phyloP scores from a whole-genome alignment of 2,113 vertebrate genomes.

The Bos taurus region ARS-UCD2.0 NC_037351.1:61382501-61383000 shows the following conservation, averaged over 20 bases:
- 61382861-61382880: background rate
- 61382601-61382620: slow-evolving; percentile 70
- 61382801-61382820: background rate
- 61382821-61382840: background rate
- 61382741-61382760: background rate
- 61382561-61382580: slow-evolving; percentile 69
- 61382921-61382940: background rate
- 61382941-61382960: background rate
- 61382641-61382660: slow-evolving; percentile 69
- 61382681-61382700: slow-evolving; percentile 43
- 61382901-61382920: background rate
- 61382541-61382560: slow-evolving; percentile 71
- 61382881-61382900: background rate
- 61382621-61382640: slow-evolving; percentile 61
- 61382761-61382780: background rate
- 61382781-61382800: background rate
- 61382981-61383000: background rate
- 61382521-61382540: slow-evolving; percentile 62
- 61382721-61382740: slow-evolving; percentile 39
- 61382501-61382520: slow-evolving; percentile 67
- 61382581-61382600: slow-evolving; percentile 66
- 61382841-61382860: background rate
- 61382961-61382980: background rate
- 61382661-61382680: slow-evolving; percentile 31
- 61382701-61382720: slow-evolving; percentile 4